phyloP scores from a whole-genome alignment of 2,113 vertebrate species.

The Eretmochelys imbricata region DNA sequence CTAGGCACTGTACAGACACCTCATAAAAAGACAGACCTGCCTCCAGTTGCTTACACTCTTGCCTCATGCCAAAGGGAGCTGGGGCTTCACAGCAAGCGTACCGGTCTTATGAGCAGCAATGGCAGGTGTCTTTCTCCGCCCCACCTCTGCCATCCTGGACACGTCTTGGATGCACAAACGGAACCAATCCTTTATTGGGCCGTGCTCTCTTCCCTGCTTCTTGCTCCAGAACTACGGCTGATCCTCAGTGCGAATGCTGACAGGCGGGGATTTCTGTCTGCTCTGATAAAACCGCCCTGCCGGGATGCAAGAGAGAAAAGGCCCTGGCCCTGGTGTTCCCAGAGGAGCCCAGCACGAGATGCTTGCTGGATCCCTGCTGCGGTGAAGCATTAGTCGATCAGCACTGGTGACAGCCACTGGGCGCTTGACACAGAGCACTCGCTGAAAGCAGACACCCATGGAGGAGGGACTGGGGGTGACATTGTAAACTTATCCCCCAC shows the following conservation, averaged over 20 bases:
- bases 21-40: neutral
- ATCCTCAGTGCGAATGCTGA: neutral
- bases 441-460: neutral
- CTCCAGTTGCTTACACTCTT: neutral
- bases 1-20: neutral
- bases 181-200: neutral
- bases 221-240: neutral
- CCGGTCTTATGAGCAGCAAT: constrained; percentile 39
- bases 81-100: neutral
- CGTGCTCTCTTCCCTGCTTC: neutral
- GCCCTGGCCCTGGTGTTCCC: neutral
- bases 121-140: constrained; percentile 12
- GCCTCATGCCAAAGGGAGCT: neutral
- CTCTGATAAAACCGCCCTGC: neutral
- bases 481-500: neutral
- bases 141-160: neutral
- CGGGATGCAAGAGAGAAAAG: neutral
- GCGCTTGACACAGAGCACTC: neutral
- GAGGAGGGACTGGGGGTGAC: neutral
- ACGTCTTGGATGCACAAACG: neutral
- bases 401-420: neutral
- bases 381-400: neutral
- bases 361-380: neutral
- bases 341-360: no score
- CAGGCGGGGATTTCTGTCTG: neutral